A percentile compares a stretch with the other conserved stretches of the same genome.
phyloP scores from a whole-genome alignment of 2,797 vertebrate genomes.

The Amblyraja radiata region DNA sequence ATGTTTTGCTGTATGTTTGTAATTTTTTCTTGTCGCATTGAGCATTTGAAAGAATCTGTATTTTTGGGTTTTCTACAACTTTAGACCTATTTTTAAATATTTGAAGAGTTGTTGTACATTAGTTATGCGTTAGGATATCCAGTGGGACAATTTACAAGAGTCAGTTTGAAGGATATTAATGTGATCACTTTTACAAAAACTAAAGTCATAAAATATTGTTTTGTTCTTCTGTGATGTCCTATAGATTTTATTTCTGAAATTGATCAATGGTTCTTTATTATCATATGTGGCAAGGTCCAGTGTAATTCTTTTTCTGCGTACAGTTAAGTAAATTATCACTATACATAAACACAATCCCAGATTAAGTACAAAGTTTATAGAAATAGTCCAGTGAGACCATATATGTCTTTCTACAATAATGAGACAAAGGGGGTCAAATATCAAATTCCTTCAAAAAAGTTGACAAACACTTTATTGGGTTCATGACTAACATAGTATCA shows the following conservation, averaged over 20 bases:
- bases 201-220: background rate
- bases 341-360: too few species aligned
- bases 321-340: too few species aligned
- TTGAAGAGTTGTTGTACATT: background rate
- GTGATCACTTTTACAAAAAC: background rate
- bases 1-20: background rate
- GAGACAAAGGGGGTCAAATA: too few species aligned
- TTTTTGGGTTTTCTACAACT: background rate
- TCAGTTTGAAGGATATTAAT: background rate
- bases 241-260: background rate
- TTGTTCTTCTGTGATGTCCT: background rate
- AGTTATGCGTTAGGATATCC: background rate
- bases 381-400: too few species aligned
- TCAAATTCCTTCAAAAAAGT: too few species aligned
- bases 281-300: too few species aligned
- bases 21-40: background rate
- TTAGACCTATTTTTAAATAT: background rate
- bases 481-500: too few species aligned
- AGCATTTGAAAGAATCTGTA: background rate
- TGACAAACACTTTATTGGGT: too few species aligned
- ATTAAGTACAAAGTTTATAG: too few species aligned
- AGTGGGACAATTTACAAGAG: background rate
- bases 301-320: too few species aligned
- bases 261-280: too few species aligned
- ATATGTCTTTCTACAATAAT: too few species aligned